These are phyloP conservation scores for Melipona quadrifasciata DNA, from an alignment of 1,140 invertebrate species.

Conservation along the genomic window DNA sequence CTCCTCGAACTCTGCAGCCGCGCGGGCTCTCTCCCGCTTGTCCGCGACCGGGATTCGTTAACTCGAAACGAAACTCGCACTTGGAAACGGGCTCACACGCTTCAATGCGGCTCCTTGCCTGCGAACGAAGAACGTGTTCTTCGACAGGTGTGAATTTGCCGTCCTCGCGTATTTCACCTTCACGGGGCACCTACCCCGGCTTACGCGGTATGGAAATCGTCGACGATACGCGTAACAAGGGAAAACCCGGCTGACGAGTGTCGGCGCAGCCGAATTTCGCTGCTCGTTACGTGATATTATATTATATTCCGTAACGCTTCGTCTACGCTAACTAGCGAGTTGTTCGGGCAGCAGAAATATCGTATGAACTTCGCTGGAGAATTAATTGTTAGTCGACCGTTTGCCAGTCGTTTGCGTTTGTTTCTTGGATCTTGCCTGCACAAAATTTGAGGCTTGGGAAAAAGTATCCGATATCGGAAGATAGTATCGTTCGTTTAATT, in stretches of 20 bases:
- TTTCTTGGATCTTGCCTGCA: no score
- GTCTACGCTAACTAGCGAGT: no score
- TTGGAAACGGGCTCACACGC: background rate
- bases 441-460: no score
- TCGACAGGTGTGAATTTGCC: background rate
- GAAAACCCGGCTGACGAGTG: constrained; percentile 4
- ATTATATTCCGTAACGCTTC: no score
- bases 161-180: background rate
- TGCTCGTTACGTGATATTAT: background rate
- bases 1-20: constrained; percentile 27
- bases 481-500: no score
- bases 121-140: background rate
- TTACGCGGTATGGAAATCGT: background rate
- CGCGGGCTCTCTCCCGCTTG: background rate
- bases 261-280: background rate
- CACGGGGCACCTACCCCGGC: no score
- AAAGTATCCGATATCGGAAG: no score
- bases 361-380: no score
- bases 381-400: no score
- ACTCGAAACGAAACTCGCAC: background rate
- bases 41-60: constrained; percentile 24
- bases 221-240: constrained; percentile 4
- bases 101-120: background rate
- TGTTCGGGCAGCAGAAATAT: no score
- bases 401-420: no score